A percentile compares a stretch with the other conserved stretches of the same genome.
These are phyloP conservation scores for Oligia latruncula DNA, from an alignment of 2,888 invertebrate genomes.

Conservation along the genomic window DNA sequence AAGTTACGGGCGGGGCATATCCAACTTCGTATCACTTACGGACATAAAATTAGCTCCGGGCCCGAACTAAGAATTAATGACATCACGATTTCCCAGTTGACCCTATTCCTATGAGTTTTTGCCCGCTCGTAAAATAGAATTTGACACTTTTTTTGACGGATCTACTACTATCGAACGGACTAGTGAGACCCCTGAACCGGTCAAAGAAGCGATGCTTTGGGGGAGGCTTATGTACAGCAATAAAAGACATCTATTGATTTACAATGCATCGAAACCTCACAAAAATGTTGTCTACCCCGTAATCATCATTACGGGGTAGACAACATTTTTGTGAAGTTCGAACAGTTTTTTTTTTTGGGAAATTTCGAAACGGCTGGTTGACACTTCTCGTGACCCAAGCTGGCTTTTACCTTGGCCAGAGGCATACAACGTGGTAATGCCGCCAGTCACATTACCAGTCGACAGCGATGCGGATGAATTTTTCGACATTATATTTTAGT, in stretches of 20 bases:
- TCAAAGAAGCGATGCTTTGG: too few species aligned
- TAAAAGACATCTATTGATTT: neutral
- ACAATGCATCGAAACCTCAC: neutral
- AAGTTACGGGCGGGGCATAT: neutral
- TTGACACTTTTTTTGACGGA: neutral
- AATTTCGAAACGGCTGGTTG: too few species aligned
- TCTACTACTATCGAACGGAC: too few species aligned
- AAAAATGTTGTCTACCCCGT: too few species aligned
- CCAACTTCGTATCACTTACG: neutral
- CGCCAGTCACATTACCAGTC: too few species aligned
- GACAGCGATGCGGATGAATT: too few species aligned
- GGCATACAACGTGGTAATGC: too few species aligned
- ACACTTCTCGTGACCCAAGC: too few species aligned
- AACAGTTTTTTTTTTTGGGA: too few species aligned
- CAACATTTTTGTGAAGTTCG: conserved; percentile 8
- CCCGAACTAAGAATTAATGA: neutral
- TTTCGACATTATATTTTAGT: too few species aligned
- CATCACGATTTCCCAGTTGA: neutral
- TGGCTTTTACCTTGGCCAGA: too few species aligned
- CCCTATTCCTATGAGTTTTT: too few species aligned
- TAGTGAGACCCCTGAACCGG: neutral
- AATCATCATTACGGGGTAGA: neutral
- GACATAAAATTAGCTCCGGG: neutral
- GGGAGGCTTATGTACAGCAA: neutral
- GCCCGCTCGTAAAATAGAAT: neutral